phyloP scores from a whole-genome alignment of 1,140 invertebrate genomes.

The Pemphigus obesinymphae region DNA sequence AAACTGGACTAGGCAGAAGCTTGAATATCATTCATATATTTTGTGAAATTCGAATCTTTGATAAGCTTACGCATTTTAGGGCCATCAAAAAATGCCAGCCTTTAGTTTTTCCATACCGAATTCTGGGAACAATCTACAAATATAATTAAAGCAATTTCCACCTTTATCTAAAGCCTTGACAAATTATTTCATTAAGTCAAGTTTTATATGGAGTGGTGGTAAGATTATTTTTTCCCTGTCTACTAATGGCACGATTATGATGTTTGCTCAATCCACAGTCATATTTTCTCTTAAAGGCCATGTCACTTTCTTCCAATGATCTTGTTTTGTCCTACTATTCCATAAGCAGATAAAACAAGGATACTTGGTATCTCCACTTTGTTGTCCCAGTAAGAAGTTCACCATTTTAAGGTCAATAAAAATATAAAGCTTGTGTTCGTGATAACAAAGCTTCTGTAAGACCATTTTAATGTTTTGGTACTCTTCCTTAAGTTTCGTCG shows the following conservation, averaged over 20 bases:
- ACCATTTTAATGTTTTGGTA: background rate
- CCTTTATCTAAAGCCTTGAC: conserved; percentile 49
- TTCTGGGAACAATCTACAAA: background rate
- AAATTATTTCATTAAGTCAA: conserved; percentile 49
- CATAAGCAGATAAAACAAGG: conserved; percentile 52
- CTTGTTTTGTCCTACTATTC: conserved; percentile 49
- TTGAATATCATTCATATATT: conserved; percentile 42
- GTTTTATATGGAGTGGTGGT: too few relatives aligned
- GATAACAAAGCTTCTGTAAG: background rate
- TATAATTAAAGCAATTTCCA: conserved; percentile 31
- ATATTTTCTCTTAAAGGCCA: conserved; percentile 48
- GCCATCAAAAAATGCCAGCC: conserved; percentile 44
- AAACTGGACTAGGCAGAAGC: conserved; percentile 44
- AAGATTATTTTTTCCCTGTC: conserved; percentile 41
- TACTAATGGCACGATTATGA: conserved; percentile 47
- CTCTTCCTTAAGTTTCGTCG: conserved; percentile 9
- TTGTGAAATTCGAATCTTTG: conserved; percentile 42
- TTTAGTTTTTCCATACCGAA: background rate
- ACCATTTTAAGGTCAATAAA: conserved; percentile 39
- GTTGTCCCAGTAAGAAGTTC: conserved; percentile 41
- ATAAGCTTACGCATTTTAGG: conserved; percentile 49
- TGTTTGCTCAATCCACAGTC: conserved; percentile 48
- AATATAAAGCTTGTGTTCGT: conserved; percentile 11
- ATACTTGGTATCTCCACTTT: conserved; percentile 52
- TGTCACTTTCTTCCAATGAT: conserved; percentile 48